A percentile compares a stretch with the other conserved stretches of the same genome.
Conservation (phyloP, 1,140 invertebrate species). For the Drosophila gunungcola region DNA sequence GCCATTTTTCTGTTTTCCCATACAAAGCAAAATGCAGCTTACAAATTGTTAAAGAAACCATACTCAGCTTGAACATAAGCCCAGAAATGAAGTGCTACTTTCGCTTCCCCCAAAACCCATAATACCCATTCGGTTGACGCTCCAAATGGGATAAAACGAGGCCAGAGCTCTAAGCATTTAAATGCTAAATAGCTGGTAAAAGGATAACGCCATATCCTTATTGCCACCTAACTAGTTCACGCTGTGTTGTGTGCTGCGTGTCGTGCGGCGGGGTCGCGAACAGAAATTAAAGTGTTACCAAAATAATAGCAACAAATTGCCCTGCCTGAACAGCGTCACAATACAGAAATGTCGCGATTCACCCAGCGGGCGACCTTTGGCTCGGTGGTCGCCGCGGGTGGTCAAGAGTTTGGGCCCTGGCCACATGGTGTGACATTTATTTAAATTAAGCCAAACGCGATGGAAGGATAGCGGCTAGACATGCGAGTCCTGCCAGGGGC, state of each 20-base stretch:
- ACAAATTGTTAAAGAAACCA: too few species aligned
- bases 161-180: slow-evolving; percentile 70
- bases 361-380: slow-evolving; percentile 64
- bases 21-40: too few species aligned
- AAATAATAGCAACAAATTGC: slow-evolving; percentile 82
- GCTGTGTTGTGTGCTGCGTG: slow-evolving; percentile 44
- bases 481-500: slow-evolving; percentile 40
- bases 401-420: slow-evolving; percentile 30
- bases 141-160: slow-evolving; percentile 24
- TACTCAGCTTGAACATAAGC: too few species aligned
- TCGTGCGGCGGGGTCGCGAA: slow-evolving; percentile 29
- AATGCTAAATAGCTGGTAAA: slow-evolving; percentile 83
- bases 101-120: slow-evolving; percentile 2
- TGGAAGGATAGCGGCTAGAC: slow-evolving; percentile 64
- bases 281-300: slow-evolving; percentile 80
- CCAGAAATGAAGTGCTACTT: not conserved
- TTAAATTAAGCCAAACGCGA: slow-evolving; percentile 63
- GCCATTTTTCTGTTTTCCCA: too few species aligned
- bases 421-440: slow-evolving; percentile 71
- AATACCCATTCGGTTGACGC: not conserved
- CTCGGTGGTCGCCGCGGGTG: slow-evolving; percentile 18
- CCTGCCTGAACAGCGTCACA: slow-evolving; percentile 43
- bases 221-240: slow-evolving; percentile 65
- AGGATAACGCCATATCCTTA: slow-evolving; percentile 79
- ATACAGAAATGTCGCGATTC: slow-evolving; percentile 66